Percentiles rank a stretch among this genome's conserved stretches.
phyloP scores from a whole-genome alignment of 2,113 vertebrate species.

The Xenopus borealis region DNA sequence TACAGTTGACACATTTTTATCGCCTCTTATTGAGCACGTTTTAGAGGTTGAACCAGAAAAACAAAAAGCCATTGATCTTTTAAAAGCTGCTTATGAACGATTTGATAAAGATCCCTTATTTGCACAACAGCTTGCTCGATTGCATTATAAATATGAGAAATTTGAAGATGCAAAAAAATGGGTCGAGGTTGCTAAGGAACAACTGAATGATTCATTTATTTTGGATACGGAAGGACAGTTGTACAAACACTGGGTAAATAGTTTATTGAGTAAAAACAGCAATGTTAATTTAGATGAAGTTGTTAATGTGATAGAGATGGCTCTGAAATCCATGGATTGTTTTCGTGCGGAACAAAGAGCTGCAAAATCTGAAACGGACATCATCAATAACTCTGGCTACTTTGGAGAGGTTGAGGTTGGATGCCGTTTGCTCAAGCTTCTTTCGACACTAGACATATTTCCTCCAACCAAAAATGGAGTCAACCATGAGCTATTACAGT shows the following conservation, averaged over 20 bases:
- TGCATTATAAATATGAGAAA: slow-evolving; percentile 67
- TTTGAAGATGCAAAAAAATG: slow-evolving; percentile 70
- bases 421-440: slow-evolving; percentile 64
- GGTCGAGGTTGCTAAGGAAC: slow-evolving; percentile 63
- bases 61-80: slow-evolving; percentile 65
- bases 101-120: slow-evolving; percentile 70
- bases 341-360: slow-evolving; percentile 68
- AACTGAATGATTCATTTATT: slow-evolving; percentile 69
- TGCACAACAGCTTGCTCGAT: slow-evolving; percentile 76
- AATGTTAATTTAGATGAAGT: slow-evolving; percentile 36
- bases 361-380: slow-evolving; percentile 60
- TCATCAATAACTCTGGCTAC: slow-evolving; percentile 64
- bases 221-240: slow-evolving; percentile 80
- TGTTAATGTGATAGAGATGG: slow-evolving; percentile 59
- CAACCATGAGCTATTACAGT: slow-evolving; percentile 60
- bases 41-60: slow-evolving; percentile 52
- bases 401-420: slow-evolving; percentile 72
- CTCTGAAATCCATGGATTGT: slow-evolving; percentile 70
- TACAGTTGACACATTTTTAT: slow-evolving; percentile 66
- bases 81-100: slow-evolving; percentile 61
- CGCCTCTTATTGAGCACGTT: slow-evolving; percentile 74
- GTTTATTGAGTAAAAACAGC: slow-evolving; percentile 50
- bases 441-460: slow-evolving; percentile 64
- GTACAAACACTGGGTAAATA: slow-evolving; percentile 70
- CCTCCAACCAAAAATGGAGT: slow-evolving; percentile 6